These are phyloP conservation scores for Pseudomyrmex cubaensis DNA, from an alignment of 1,140 invertebrate species.

Conservation along the genomic window DNA sequence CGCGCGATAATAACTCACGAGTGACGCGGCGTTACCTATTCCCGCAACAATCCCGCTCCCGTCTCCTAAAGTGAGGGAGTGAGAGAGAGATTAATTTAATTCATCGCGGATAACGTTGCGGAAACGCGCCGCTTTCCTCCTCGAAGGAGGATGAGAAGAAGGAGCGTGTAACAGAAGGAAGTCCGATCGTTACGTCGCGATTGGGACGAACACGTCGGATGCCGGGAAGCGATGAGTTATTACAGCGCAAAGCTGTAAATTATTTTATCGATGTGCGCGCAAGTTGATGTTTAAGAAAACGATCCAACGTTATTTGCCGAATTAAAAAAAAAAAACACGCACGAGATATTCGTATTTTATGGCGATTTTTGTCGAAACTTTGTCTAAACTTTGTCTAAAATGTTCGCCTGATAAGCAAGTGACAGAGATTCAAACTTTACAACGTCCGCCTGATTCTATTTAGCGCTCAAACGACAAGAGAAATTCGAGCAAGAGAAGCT, in stretches of 20 bases:
- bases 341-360: no score
- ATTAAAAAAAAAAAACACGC: no score
- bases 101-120: slow-evolving; percentile 60
- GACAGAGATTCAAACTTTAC: not conserved
- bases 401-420: no score
- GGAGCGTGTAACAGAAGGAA: not conserved
- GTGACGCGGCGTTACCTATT: slow-evolving; percentile 72
- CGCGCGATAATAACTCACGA: slow-evolving; percentile 71
- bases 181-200: slow-evolving; percentile 48
- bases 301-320: no score
- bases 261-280: slow-evolving; percentile 7
- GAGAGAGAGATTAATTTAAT: slow-evolving; percentile 72
- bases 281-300: slow-evolving; percentile 20
- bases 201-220: slow-evolving; percentile 38
- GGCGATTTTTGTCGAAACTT: not conserved
- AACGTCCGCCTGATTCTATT: not conserved
- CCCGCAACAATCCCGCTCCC: slow-evolving; percentile 67
- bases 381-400: no score
- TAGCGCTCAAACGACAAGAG: not conserved
- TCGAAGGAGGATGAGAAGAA: not conserved
- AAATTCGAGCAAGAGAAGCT: slow-evolving; percentile 5
- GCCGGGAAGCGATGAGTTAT: slow-evolving; percentile 32
- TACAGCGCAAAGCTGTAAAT: slow-evolving; percentile 12
- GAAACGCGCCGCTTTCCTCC: slow-evolving; percentile 46
- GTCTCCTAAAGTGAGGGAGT: not conserved